Conservation (phyloP, 2,113 vertebrate species). For the Echinops telfairi region DNA sequence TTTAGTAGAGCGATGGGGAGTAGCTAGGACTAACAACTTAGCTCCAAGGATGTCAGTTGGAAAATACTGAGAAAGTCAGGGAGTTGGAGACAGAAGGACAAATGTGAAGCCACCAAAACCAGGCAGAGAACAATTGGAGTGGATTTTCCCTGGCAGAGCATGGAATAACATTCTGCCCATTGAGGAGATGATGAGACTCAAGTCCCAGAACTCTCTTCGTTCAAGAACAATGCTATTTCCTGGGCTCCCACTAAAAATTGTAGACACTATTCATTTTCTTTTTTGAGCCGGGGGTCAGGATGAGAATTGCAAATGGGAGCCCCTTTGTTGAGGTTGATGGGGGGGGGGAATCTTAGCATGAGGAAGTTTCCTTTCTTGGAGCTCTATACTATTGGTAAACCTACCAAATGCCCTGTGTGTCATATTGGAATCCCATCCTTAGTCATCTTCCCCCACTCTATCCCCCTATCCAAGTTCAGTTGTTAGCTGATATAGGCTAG, state of each 20-base stretch:
- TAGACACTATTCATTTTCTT: background rate
- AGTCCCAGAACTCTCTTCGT: background rate
- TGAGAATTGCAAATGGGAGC: background rate
- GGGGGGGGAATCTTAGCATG: background rate
- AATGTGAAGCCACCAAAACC: slow-evolving; percentile 26
- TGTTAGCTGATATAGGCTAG: slow-evolving; percentile 27
- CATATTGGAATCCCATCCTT: background rate
- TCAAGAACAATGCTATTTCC: slow-evolving; percentile 30
- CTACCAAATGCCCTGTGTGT: background rate
- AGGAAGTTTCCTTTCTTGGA: slow-evolving; percentile 1
- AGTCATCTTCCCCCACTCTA: background rate
- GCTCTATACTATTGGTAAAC: slow-evolving; percentile 19
- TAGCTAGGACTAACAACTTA: background rate
- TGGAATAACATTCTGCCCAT: slow-evolving; percentile 34
- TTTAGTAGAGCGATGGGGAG: slow-evolving; percentile 1
- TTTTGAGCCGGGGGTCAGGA: background rate
- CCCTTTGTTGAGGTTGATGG: slow-evolving; percentile 10
- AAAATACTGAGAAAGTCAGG: slow-evolving; percentile 42
- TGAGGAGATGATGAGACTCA: slow-evolving; percentile 14
- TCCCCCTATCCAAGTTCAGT: background rate
- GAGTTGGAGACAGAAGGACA: background rate
- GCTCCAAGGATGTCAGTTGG: background rate
- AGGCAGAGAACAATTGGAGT: background rate
- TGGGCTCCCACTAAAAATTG: background rate
- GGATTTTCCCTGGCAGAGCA: background rate